Evolutionary conservation across 2,113 vertebrate species (phyloP).

Genomic region (Pachyramphus minor): DNA sequence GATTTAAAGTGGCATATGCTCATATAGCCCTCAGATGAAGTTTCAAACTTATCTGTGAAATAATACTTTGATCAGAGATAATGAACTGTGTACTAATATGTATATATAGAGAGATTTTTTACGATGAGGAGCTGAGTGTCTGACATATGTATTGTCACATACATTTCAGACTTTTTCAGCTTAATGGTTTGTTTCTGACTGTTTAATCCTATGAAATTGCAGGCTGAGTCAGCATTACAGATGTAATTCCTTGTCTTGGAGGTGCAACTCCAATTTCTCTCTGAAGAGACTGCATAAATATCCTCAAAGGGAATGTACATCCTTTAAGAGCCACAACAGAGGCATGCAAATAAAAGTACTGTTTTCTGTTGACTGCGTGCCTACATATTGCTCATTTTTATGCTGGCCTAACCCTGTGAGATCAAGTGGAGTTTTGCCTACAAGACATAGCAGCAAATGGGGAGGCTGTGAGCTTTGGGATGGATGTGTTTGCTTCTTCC

Average conservation of each 20-base stretch:
- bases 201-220: background rate
- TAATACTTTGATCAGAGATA: background rate
- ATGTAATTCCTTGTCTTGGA: background rate
- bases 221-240: constrained; percentile 1
- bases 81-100: background rate
- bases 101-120: background rate
- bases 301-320: background rate
- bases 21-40: background rate
- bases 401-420: background rate
- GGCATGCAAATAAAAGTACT: background rate
- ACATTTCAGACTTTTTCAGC: background rate
- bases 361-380: background rate
- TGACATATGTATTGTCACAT: background rate
- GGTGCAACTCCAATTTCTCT: background rate
- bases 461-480: background rate
- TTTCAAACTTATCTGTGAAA: background rate
- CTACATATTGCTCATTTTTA: background rate
- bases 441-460: background rate
- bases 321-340: background rate
- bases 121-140: background rate
- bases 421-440: background rate
- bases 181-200: background rate
- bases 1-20: background rate
- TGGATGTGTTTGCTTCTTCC: background rate
- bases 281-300: background rate